A percentile compares a stretch with the other conserved stretches of the same genome.
Evolutionary conservation across 2,888 invertebrate species (phyloP).

Genomic region (Meghimatium bilineatum): DNA sequence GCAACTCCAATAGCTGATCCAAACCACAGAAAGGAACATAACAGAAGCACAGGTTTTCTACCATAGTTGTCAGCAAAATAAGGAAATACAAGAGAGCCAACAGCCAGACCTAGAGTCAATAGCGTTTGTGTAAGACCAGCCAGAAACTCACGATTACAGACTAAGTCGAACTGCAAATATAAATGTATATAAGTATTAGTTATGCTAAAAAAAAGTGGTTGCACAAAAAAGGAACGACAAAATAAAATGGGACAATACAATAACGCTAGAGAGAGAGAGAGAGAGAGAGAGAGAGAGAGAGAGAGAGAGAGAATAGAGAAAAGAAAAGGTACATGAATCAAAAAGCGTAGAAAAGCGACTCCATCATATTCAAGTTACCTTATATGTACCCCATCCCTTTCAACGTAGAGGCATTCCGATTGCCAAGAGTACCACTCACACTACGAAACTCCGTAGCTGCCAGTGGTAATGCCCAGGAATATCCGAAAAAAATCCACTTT

Average conservation of each 20-base stretch:
- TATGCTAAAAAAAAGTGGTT: neutral
- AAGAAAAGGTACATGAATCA: too few relatives aligned
- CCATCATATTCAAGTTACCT: too few relatives aligned
- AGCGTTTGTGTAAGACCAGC: constrained; percentile 63
- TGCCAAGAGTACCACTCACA: too few relatives aligned
- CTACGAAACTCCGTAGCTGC: too few relatives aligned
- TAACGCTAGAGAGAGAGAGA: too few relatives aligned
- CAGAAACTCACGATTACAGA: constrained; percentile 61
- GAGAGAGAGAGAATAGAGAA: too few relatives aligned
- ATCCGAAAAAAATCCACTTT: too few relatives aligned
- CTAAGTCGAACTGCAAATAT: constrained; percentile 57
- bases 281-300: too few relatives aligned
- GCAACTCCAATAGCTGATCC: neutral
- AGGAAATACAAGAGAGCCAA: constrained; percentile 60
- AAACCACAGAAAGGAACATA: constrained; percentile 47
- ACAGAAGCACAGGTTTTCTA: constrained; percentile 60
- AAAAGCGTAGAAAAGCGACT: too few relatives aligned
- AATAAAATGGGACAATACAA: neutral
- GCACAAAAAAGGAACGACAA: neutral
- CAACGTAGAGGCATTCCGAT: too few relatives aligned
- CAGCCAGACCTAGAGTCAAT: constrained; percentile 59
- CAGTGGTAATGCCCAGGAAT: too few relatives aligned
- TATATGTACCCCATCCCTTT: too few relatives aligned
- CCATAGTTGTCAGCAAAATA: constrained; percentile 63
- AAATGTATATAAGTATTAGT: neutral